Base-by-base conservation (phyloP, 2,888 invertebrate genomes). In the Epirrita christyi region DNA sequence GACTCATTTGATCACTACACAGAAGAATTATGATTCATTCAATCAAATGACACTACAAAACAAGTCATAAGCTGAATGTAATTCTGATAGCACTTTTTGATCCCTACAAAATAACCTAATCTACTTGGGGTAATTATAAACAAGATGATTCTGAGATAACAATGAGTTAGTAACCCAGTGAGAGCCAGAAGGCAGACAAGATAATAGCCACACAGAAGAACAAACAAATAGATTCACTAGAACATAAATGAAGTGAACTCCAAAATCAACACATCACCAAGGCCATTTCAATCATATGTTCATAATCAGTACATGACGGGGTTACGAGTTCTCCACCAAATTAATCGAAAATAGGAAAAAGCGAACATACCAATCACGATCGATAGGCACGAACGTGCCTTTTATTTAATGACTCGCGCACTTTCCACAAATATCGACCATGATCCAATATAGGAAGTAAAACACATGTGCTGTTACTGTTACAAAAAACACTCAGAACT, bases 241-340 rank as follows among this genome's bases (percentile, higher is more conserved):
- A 64, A 44, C 47, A 57, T 37, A 58, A 34, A 57, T 57, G 41
- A 62, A 49, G 41, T 60, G 48, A 56, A 49, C 57, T 56, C 67
- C 82, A 89, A 85, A 85, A 85, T 85, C 86, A 88, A 68, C 84
- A n/a, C n/a, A n/a, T n/a, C n/a, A 81, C 79, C 86, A 89, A 89
- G 89, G 88, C 85, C 83, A 86, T 65, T 63, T 69, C 72, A 79
- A 81, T 85, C 76, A 80, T 75, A 77, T 71, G 67, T 60, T 76
- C 11, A 38, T 28, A 38, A 51, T 54, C 51, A 56, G 38, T 45
- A 15, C 7, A 34, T 29, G 29, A 50, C 45, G 3, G 14, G 37
- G 40, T 41, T 32, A 49, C 2, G 13, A 40, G 34, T 53, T 48
- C 52, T 14, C 34, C 32, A 44, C 13, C 10, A 38, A 51, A 21